Conservation (phyloP, 2,888 invertebrate species). For the Pocota personata region DNA sequence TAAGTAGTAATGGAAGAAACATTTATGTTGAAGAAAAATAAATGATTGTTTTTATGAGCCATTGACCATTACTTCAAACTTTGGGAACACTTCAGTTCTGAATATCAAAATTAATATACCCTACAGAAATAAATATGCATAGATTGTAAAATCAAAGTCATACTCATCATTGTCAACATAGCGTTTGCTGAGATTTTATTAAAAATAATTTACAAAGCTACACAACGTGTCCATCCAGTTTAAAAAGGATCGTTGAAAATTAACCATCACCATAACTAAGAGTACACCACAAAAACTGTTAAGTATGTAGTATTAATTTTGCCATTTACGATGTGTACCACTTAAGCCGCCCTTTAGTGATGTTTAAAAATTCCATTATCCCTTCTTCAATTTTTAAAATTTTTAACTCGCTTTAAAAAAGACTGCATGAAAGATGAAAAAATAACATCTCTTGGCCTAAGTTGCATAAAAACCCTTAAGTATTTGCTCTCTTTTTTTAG, state of each 20-base stretch:
- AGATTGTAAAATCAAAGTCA: no score
- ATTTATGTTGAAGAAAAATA: no score
- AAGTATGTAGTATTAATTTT: not conserved
- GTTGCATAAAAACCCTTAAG: not conserved
- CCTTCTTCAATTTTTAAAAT: conserved; percentile 3
- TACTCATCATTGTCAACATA: no score
- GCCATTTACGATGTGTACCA: not conserved
- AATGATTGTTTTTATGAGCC: no score
- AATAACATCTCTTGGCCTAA: not conserved
- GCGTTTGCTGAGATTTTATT: no score
- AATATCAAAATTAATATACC: no score
- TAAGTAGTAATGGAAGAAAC: no score
- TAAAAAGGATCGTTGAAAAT: not conserved
- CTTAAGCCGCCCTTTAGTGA: not conserved
- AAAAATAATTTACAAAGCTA: no score
- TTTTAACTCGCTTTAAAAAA: not conserved
- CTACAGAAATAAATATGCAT: no score
- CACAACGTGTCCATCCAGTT: not conserved
- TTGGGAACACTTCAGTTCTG: no score
- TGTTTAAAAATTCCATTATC: conserved; percentile 13
- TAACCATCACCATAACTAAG: not conserved
- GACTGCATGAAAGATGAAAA: not conserved
- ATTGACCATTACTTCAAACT: no score
- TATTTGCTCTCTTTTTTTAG: not conserved
- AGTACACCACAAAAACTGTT: not conserved